phyloP scores from a whole-genome alignment of 2,797 vertebrate genomes.

The Eutrigla gurnardus region DNA sequence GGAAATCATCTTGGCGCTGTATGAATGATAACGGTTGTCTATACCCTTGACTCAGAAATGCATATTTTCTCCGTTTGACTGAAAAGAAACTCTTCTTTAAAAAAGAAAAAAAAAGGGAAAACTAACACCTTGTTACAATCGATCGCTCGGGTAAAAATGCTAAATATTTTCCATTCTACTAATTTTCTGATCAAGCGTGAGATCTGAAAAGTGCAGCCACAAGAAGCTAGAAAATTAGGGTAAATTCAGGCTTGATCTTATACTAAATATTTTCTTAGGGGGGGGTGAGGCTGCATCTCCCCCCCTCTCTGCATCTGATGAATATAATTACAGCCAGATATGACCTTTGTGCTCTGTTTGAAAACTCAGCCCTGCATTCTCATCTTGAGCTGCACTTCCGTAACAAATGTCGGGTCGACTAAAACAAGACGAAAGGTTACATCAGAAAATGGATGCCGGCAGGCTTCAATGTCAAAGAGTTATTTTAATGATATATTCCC shows the following conservation, averaged over 20 bases:
- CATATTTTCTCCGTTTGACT: constrained; percentile 32
- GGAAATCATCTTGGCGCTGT: constrained; percentile 77
- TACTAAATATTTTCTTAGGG: constrained; percentile 77
- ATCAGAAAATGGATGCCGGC: constrained; percentile 79
- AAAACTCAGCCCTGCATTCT: constrained; percentile 78
- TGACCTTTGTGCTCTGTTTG: constrained; percentile 82
- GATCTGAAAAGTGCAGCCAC: constrained; percentile 49
- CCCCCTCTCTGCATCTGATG: constrained; percentile 74
- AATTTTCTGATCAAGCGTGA: constrained; percentile 39
- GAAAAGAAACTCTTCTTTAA: constrained; percentile 11
- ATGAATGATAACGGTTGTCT: constrained; percentile 82
- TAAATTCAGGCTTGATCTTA: constrained; percentile 64
- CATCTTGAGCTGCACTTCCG: constrained; percentile 80
- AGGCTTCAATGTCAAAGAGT: constrained; percentile 77
- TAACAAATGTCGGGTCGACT: constrained; percentile 85
- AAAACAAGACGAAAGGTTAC: constrained; percentile 84
- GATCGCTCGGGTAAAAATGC: constrained; percentile 24
- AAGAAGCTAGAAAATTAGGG: constrained; percentile 66
- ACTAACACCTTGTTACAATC: constrained; percentile 2
- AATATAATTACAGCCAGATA: constrained; percentile 87
- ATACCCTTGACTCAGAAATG: constrained; percentile 40
- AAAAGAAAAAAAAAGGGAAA: not conserved
- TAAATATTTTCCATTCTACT: constrained; percentile 29
- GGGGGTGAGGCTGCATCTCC: constrained; percentile 65
- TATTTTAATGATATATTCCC: constrained; percentile 81